These are phyloP conservation scores for Andrena minutula DNA, from an alignment of 2,888 invertebrate species.

Conservation along the genomic window DNA sequence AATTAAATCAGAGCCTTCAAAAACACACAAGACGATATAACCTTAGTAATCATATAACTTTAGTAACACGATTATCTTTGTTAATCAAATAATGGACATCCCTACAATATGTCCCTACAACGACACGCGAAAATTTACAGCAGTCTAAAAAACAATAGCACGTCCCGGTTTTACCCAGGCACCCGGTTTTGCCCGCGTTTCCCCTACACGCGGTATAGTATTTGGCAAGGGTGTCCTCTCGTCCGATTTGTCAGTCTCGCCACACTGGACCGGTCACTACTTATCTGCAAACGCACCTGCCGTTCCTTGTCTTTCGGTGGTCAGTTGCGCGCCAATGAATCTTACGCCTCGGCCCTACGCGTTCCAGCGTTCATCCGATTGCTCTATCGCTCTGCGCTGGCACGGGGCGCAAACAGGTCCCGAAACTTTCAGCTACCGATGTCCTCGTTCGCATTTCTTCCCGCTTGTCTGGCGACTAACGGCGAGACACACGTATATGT, in stretches of 20 bases:
- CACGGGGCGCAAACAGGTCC: too few relatives aligned
- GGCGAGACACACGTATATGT: not conserved
- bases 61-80: too few relatives aligned
- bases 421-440: too few relatives aligned
- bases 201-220: not conserved
- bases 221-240: slow-evolving; percentile 51
- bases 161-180: too few relatives aligned
- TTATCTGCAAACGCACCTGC: slow-evolving; percentile 52
- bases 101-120: too few relatives aligned
- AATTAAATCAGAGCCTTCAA: too few relatives aligned
- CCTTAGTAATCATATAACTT: too few relatives aligned
- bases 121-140: too few relatives aligned
- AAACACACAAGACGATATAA: too few relatives aligned
- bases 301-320: slow-evolving; percentile 23
- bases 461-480: not conserved
- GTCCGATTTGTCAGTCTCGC: slow-evolving; percentile 75
- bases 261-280: slow-evolving; percentile 22
- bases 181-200: too few relatives aligned
- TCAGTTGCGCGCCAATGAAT: slow-evolving; percentile 68
- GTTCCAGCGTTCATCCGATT: slow-evolving; percentile 38
- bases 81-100: too few relatives aligned
- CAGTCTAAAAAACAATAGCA: too few relatives aligned
- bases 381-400: slow-evolving; percentile 27
- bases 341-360: slow-evolving; percentile 60
- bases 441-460: not conserved